These are phyloP conservation scores for Diaprepes abbreviatus DNA, from an alignment of 2,888 invertebrate species.

Conservation along the genomic window DNA sequence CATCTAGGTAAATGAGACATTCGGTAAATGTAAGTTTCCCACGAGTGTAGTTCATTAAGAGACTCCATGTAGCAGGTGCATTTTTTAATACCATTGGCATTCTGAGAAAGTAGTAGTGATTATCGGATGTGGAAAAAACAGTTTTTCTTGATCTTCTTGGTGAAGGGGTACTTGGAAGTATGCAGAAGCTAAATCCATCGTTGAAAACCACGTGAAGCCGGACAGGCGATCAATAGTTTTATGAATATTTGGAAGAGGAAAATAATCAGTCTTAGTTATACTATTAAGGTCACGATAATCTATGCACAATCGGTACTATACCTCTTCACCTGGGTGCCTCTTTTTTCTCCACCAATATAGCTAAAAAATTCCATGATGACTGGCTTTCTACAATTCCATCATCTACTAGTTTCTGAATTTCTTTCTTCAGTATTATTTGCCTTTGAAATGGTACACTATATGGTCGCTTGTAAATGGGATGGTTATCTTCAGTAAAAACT, in stretches of 20 bases:
- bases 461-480: conserved; percentile 11
- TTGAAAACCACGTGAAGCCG: no score
- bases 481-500: conserved; percentile 16
- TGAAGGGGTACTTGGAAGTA: conserved; percentile 56
- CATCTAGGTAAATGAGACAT: conserved; percentile 44
- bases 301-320: conserved; percentile 49
- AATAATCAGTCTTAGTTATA: no score
- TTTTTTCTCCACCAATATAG: conserved; percentile 59
- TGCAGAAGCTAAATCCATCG: conserved; percentile 46
- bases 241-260: conserved; percentile 54
- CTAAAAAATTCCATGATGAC: conserved; percentile 60
- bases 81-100: conserved; percentile 60
- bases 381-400: conserved; percentile 43
- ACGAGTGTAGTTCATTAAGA: conserved; percentile 58
- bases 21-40: conserved; percentile 51
- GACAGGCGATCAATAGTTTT: no score
- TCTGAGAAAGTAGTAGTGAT: conserved; percentile 55
- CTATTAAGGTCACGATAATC: no score
- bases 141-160: conserved; percentile 48
- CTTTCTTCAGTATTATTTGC: conserved; percentile 9
- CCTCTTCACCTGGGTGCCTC: conserved; percentile 40
- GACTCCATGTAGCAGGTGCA: conserved; percentile 59
- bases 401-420: conserved; percentile 19
- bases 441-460: conserved; percentile 22
- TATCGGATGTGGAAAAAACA: conserved; percentile 52